Conservation (phyloP, 2,113 vertebrate genomes). For the Nestor notabilis region DNA sequence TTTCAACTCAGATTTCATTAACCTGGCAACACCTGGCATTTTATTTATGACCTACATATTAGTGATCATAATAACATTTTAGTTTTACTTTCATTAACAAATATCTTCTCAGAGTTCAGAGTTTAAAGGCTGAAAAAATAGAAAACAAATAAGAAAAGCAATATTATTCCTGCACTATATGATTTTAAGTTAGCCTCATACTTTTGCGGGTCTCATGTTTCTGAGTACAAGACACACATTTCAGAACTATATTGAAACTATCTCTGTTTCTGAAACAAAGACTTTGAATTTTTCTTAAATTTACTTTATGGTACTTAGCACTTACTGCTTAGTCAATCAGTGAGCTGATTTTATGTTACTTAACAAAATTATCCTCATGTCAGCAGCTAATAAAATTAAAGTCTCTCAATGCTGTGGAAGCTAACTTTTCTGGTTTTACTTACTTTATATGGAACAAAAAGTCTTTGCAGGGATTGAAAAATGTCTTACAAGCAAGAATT, state of each 20-base stretch:
- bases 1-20: neutral
- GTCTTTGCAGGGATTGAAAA: neutral
- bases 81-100: neutral
- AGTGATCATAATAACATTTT: neutral
- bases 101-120: neutral
- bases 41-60: neutral
- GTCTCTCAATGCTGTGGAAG: neutral
- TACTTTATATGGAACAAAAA: neutral
- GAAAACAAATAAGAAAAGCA: neutral
- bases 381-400: neutral
- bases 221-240: neutral
- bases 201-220: neutral
- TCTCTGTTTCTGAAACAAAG: neutral
- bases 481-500: neutral
- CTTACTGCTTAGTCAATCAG: neutral
- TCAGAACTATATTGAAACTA: neutral
- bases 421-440: neutral
- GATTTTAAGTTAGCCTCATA: neutral
- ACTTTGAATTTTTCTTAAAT: neutral
- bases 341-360: neutral
- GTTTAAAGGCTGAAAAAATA: neutral
- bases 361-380: neutral
- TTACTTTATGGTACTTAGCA: neutral
- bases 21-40: neutral
- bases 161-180: neutral